A percentile compares a stretch with the other conserved stretches of the same genome.
Evolutionary conservation across 2,888 invertebrate genomes (phyloP).

Genomic region (Boloria euphrosyne): DNA sequence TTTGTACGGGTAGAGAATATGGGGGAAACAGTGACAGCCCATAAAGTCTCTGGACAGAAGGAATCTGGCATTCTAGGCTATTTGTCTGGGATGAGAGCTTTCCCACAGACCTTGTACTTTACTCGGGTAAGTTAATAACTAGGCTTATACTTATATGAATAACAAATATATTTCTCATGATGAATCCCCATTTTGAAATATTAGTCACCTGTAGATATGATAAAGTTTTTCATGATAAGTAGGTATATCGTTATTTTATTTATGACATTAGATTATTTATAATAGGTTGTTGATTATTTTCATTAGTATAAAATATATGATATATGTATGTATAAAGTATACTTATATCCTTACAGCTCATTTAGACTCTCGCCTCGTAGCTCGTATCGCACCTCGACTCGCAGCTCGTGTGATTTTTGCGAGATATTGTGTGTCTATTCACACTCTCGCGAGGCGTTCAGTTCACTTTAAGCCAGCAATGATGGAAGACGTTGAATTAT

Average conservation of each 20-base stretch:
- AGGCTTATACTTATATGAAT: background rate
- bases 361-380: too few species aligned
- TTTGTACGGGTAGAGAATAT: slow-evolving; percentile 78
- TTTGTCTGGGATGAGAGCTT: slow-evolving; percentile 91
- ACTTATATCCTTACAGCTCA: too few species aligned
- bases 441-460: too few species aligned
- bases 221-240: too few species aligned
- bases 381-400: too few species aligned
- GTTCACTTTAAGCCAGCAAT: too few species aligned
- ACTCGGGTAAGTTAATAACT: slow-evolving; percentile 86
- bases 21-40: slow-evolving; percentile 86
- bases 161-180: too few species aligned
- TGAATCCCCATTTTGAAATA: background rate
- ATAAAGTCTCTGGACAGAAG: slow-evolving; percentile 88
- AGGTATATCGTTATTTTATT: too few species aligned
- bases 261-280: background rate
- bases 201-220: background rate
- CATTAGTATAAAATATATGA: background rate
- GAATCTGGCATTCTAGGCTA: slow-evolving; percentile 94
- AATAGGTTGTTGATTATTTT: background rate
- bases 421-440: too few species aligned
- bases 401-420: too few species aligned
- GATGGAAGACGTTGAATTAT: too few species aligned
- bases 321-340: background rate
- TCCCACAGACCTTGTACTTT: slow-evolving; percentile 93